Percentiles rank a stretch among this genome's conserved stretches.
These are phyloP conservation scores for Microplitis deprimator DNA, from an alignment of 2,888 invertebrate genomes.

Conservation along the genomic window DNA sequence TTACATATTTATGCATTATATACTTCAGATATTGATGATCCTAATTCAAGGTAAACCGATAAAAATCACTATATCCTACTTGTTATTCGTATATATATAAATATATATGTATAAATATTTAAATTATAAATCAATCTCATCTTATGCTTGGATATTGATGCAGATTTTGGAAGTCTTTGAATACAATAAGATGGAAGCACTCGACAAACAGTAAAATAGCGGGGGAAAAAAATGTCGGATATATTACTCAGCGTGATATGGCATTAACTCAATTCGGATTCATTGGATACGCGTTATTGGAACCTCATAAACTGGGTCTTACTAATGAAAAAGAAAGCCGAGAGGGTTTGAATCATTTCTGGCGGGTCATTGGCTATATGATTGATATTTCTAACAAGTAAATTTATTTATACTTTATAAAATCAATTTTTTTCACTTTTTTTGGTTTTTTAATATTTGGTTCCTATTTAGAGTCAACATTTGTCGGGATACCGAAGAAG, in stretches of 20 bases:
- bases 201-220: conserved; percentile 74
- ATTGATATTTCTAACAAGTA: conserved; percentile 81
- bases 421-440: not conserved
- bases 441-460: not conserved
- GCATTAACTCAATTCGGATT: conserved; percentile 89
- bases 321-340: conserved; percentile 74
- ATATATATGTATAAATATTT: not conserved
- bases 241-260: conserved; percentile 85
- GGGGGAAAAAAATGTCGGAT: conserved; percentile 68
- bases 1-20: conserved; percentile 84
- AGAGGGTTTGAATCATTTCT: conserved; percentile 83
- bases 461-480: conserved; percentile 71
- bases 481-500: conserved; percentile 76
- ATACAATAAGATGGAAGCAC: conserved; percentile 78
- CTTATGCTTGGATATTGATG: not conserved
- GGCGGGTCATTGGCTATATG: conserved; percentile 85
- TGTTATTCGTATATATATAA: not conserved
- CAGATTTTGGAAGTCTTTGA: conserved; percentile 79
- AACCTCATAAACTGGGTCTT: conserved; percentile 77
- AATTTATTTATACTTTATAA: not conserved
- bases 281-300: conserved; percentile 79
- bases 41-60: conserved; percentile 54
- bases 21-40: conserved; percentile 72
- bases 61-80: not conserved
- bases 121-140: not conserved